phyloP scores from a whole-genome alignment of 2,888 invertebrate species.

The Drosophila seclusa region DNA sequence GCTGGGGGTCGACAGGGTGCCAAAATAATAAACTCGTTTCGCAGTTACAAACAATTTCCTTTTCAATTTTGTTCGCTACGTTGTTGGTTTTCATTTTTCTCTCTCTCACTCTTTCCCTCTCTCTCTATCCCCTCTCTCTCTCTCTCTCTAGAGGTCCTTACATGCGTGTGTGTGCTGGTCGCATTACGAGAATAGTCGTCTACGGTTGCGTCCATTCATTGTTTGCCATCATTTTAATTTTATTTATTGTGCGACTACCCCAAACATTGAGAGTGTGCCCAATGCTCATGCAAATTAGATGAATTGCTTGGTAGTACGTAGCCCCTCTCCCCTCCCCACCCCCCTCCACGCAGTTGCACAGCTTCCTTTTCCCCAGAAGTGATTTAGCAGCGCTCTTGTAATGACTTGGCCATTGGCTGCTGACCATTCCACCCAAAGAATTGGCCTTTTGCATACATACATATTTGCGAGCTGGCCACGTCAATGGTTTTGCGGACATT shows the following conservation, averaged over 20 bases:
- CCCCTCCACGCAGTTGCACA: conserved; percentile 23
- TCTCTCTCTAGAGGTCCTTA: conserved; percentile 75
- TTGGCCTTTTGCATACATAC: conserved; percentile 47
- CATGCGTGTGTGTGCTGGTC: conserved; percentile 80
- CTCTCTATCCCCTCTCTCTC: conserved; percentile 6
- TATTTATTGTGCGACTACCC: conserved; percentile 84
- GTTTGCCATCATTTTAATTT: conserved; percentile 85
- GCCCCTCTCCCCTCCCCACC: conserved; percentile 2
- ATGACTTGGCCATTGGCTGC: conserved; percentile 80
- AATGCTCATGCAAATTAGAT: conserved; percentile 84
- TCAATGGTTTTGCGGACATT: conserved; percentile 85
- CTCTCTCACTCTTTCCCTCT: neutral
- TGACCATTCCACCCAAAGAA: conserved; percentile 28
- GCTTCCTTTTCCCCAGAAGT: conserved; percentile 40
- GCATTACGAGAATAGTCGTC: conserved; percentile 74
- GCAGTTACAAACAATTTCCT: conserved; percentile 84
- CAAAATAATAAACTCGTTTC: conserved; percentile 84
- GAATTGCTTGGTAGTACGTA: conserved; percentile 79
- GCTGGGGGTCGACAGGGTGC: conserved; percentile 76
- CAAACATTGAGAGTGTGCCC: conserved; percentile 38
- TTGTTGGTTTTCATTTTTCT: conserved; percentile 44
- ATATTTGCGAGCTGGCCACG: conserved; percentile 78
- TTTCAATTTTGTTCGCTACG: conserved; percentile 80
- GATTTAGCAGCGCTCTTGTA: conserved; percentile 67
- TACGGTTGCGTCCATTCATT: conserved; percentile 57